Base-by-base conservation (phyloP, 2,797 vertebrate species). In the Halcyon badia region DNA sequence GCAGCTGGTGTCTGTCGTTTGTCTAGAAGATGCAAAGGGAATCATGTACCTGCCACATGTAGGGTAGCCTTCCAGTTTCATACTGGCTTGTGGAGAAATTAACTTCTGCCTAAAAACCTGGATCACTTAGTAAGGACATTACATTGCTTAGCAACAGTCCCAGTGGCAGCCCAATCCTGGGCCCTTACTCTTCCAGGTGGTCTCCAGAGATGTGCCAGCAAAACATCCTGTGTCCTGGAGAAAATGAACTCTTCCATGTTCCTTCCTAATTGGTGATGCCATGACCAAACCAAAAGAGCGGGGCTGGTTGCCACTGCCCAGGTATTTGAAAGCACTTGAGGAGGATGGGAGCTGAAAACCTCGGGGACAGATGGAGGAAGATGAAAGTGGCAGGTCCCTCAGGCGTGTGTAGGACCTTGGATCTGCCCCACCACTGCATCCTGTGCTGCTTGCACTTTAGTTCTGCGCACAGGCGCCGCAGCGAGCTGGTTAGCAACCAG, bases 111-210 rank as follows among this genome's bases (percentile, higher is more conserved):
- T 87, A 20, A 64, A 75, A 11, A 9, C 39, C 5, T 0, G 0
- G 28, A 35, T 35, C 42, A 15, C 31, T 80, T 77, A 44, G 54
- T 49, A 13, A 61, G 42, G 49, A 24, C 12, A 14, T 66, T 26
- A 31, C 18, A 77, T 49, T 39, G 82, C 79, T 91, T 92, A 89
- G 90, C 89, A 90, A 26, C 84, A 16, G 49, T 79, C 71, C 78
- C 46, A 57, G 0, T 3, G 37, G 60, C 48, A 57, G 71, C 84
- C 75, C 35, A 16, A 64, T 46, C 37, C 22, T 21, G 39, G n/a
- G 66, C 31, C 68, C 44, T 44, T 44, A 6, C 2, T 22, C 1
- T 46, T 70, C 39, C 19, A 14, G 80, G 16, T 62, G 58, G 4
- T 26, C 75, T 68, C 48, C 31, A 31, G 35, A 80, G 46, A 8